Evolutionary conservation across 2,797 vertebrate species (phyloP), one percentile per base, ranked within the genome.

Genomic region (Tarsius wallacei): DNA sequence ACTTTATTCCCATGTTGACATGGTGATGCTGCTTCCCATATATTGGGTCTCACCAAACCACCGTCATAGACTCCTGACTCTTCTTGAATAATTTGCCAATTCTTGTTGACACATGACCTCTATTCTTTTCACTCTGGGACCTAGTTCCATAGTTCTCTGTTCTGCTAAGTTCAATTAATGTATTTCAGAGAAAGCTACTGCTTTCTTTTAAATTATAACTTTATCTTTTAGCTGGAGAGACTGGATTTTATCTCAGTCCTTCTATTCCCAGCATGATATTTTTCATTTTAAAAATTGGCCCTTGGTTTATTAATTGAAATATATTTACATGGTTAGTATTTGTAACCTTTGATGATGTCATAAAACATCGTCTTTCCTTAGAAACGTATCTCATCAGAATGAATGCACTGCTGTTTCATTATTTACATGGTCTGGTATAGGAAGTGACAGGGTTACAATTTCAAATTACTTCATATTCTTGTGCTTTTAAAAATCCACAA

Each of bases 381-480:
- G 42, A 80, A 95, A 95, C 82, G 74, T 36, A 42, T 90, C 51
- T 22, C 17, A 82, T 88, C 82, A 82, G 9, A 91, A 97, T 31
- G 42, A 88, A 19, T 22, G 5, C 5, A 82, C 73, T 89, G 19
- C 22, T 88, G 17, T 64, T 90, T 87, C 28, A 51, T 91, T 87
- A 70, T 94, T 92, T 78, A 16, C 3, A 47, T 81, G 17, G 28
- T 84, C 13, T 84, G 74, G 7, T 83, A 64, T 33, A 78, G 7
- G 21, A 91, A 91, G 28, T 10, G 9, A 12, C 53, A 85, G 19
- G 49, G 31, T 94, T 49, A 49, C 66, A 33, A 80, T 49, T 21
- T 71, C 14, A 42, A 11, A 74, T 7, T 74, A 93, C 76, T 96
- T 91, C 13, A 33, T 90, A 57, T 57, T 73, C 28, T 24, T 55